phyloP scores from a whole-genome alignment of 1,140 invertebrate genomes.

The Drosophila subobscura region DNA sequence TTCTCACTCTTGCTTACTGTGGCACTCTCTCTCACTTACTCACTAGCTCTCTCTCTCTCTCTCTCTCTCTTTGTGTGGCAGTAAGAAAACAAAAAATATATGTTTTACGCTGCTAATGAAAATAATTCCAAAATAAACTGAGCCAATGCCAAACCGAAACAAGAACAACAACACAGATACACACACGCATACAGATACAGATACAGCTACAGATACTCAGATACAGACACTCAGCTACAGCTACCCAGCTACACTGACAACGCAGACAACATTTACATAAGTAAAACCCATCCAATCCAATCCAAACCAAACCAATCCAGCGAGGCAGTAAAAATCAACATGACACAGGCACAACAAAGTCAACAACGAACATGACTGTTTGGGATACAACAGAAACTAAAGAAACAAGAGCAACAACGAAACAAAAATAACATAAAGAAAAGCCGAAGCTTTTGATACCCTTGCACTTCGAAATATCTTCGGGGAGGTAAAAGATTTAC shows the following conservation, averaged over 20 bases:
- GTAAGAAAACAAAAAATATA: constrained; percentile 27
- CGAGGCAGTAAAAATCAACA: constrained; percentile 52
- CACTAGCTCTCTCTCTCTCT: constrained; percentile 3
- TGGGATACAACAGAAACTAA: constrained; percentile 11
- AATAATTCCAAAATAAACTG: constrained; percentile 60
- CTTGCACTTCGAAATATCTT: no score
- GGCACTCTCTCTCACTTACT: background rate
- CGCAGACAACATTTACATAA: constrained; percentile 41
- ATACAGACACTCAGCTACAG: constrained; percentile 2
- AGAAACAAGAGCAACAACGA: constrained; percentile 1
- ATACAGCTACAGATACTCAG: constrained; percentile 11
- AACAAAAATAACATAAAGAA: constrained; percentile 1
- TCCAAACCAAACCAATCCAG: constrained; percentile 35
- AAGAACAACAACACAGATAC: constrained; percentile 55
- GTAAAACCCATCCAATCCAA: constrained; percentile 40
- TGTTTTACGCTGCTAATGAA: constrained; percentile 34
- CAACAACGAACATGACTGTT: constrained; percentile 15
- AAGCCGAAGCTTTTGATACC: background rate
- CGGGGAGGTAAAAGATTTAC: no score
- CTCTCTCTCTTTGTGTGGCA: background rate
- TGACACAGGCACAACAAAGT: constrained; percentile 33
- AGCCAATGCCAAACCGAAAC: constrained; percentile 60
- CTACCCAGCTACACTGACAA: background rate
- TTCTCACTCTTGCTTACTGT: background rate
- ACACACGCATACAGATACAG: constrained; percentile 28